Conservation (phyloP, 2,797 vertebrate genomes). For the Tiaroga cobitis region DNA sequence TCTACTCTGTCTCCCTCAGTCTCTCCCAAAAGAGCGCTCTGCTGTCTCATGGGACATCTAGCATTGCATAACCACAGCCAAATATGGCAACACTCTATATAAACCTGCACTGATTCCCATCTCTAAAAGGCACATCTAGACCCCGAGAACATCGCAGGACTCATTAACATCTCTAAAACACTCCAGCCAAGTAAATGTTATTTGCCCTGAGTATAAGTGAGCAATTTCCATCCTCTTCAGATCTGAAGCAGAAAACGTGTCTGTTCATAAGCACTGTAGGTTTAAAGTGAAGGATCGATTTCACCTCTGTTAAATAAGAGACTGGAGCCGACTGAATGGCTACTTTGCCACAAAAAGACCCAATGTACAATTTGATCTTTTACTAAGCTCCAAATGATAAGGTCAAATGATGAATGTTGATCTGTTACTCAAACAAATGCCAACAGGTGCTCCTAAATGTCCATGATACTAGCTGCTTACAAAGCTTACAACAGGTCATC, state of each 20-base stretch:
- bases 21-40: constrained; percentile 32
- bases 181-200: constrained; percentile 25
- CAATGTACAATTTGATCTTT: neutral
- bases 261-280: constrained; percentile 14
- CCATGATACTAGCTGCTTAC: neutral
- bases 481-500: neutral
- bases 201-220: constrained; percentile 16
- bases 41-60: constrained; percentile 31
- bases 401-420: neutral
- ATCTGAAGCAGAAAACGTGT: constrained; percentile 19
- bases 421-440: neutral
- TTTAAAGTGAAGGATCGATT: constrained; percentile 10
- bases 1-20: neutral
- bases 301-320: constrained; percentile 25
- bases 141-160: neutral
- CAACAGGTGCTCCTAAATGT: neutral
- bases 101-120: constrained; percentile 13
- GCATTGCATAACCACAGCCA: constrained; percentile 44
- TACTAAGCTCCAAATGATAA: neutral
- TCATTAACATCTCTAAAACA: constrained; percentile 24
- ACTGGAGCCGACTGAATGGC: neutral
- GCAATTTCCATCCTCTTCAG: constrained; percentile 29
- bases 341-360: neutral
- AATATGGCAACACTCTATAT: constrained; percentile 33
- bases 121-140: constrained; percentile 1